These are phyloP conservation scores for Zaprionus nigranus DNA, from an alignment of 1,140 invertebrate species.

Conservation along the genomic window DNA sequence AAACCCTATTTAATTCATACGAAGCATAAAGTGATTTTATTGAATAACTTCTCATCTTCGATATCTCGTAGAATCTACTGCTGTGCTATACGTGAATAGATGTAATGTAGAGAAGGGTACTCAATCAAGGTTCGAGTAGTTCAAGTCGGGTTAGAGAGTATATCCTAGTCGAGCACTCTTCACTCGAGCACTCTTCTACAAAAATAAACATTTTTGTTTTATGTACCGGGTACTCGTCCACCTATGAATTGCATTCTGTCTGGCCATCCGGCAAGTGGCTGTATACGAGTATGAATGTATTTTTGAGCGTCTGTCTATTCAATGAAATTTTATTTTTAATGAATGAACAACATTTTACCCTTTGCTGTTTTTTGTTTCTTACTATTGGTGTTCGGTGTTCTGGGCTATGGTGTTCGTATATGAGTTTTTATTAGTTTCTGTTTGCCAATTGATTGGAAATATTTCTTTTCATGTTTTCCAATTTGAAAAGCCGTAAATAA, in stretches of 20 bases:
- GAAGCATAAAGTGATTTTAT: not conserved
- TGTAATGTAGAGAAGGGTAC: not conserved
- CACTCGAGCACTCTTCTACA: constrained; percentile 7
- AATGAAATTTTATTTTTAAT: constrained; percentile 80
- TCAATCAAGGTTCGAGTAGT: not conserved
- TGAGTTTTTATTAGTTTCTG: constrained; percentile 78
- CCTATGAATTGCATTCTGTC: constrained; percentile 44
- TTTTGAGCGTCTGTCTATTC: constrained; percentile 62
- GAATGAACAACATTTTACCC: constrained; percentile 78
- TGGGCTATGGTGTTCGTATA: constrained; percentile 46
- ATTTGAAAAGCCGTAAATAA: constrained; percentile 65
- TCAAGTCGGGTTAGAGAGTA: not conserved
- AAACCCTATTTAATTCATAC: too few relatives aligned
- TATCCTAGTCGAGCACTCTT: not conserved
- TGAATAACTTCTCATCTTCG: not conserved
- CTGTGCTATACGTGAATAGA: not conserved
- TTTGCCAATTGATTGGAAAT: constrained; percentile 82
- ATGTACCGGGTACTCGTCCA: not conserved
- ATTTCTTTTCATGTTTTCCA: constrained; percentile 80
- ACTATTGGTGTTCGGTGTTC: constrained; percentile 17
- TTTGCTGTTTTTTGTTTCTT: constrained; percentile 44
- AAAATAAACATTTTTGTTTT: constrained; percentile 54
- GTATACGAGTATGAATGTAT: constrained; percentile 58
- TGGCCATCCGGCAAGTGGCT: constrained; percentile 31
- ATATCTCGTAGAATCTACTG: not conserved